Conservation (phyloP, 2,797 vertebrate species). For the Epinephelus awoara region DNA sequence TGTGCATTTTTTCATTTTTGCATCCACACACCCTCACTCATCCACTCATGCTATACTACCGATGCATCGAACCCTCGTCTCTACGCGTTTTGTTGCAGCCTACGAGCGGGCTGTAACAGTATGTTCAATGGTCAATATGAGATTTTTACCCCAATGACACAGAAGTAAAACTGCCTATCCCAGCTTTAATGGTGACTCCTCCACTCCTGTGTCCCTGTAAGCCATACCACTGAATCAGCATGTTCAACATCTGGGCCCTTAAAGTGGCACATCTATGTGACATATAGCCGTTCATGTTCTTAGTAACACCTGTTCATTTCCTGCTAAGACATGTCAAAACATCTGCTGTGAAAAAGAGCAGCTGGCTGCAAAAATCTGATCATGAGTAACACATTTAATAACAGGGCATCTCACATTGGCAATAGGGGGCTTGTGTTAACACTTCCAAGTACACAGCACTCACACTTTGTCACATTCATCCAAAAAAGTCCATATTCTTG, state of each 20-base stretch:
- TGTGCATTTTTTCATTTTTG: no score
- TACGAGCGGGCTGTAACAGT: no score
- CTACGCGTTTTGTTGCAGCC: no score
- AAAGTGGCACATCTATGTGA: neutral
- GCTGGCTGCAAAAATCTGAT: neutral
- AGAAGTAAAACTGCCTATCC: no score
- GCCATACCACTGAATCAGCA: neutral
- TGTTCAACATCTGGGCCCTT: neutral
- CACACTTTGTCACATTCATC: neutral
- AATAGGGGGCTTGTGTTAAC: neutral
- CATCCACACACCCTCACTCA: no score
- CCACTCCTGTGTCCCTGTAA: neutral
- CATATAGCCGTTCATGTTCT: neutral
- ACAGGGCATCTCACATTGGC: constrained; percentile 6
- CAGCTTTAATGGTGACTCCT: neutral
- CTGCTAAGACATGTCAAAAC: neutral
- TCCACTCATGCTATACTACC: no score
- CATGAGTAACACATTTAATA: constrained; percentile 12
- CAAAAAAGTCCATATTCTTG: constrained; percentile 11
- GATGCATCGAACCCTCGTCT: no score
- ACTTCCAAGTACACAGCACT: neutral
- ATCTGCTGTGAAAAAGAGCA: neutral
- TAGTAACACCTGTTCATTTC: neutral
- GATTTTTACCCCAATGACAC: no score
- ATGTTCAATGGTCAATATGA: no score